phyloP scores from a whole-genome alignment of 2,888 invertebrate genomes.

The Drepanosiphum platanoidis region DNA sequence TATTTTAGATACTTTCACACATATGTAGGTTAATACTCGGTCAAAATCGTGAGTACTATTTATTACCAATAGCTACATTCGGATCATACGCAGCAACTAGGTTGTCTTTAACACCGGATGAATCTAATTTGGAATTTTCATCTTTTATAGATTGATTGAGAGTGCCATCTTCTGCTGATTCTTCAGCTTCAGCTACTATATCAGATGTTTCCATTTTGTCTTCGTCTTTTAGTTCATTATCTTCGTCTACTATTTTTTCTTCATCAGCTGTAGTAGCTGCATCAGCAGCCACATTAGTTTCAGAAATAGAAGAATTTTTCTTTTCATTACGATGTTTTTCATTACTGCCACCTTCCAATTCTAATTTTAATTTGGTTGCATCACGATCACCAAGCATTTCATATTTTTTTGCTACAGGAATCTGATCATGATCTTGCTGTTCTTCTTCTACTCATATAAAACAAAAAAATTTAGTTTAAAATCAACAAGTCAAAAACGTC shows the following conservation, averaged over 20 bases:
- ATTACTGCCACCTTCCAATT: conserved; percentile 67
- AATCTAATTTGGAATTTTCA: conserved; percentile 1
- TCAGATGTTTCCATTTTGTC: conserved; percentile 38
- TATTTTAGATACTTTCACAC: too few species aligned
- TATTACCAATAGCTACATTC: conserved; percentile 40
- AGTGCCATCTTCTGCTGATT: background rate
- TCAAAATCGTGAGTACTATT: too few species aligned
- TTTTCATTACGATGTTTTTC: conserved; percentile 67
- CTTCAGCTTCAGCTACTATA: conserved; percentile 24
- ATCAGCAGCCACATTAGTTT: too few species aligned
- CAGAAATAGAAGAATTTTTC: background rate
- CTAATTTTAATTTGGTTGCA: conserved; percentile 66
- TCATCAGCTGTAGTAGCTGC: conserved; percentile 65
- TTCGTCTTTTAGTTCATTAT: conserved; percentile 25
- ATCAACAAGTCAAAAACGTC: background rate
- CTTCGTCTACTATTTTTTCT: conserved; percentile 46
- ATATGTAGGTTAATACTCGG: too few species aligned
- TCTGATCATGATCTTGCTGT: conserved; percentile 31
- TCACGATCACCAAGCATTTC: conserved; percentile 56
- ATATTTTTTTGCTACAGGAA: conserved; percentile 53
- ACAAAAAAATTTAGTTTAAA: conserved; percentile 61
- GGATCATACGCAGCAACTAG: conserved; percentile 45
- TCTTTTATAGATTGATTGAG: background rate
- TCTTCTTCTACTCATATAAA: conserved; percentile 64
- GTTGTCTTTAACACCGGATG: conserved; percentile 17